Evolutionary conservation across 2,797 vertebrate genomes (phyloP), one percentile per base, ranked within the genome.

Genomic region (Odontamblyopus rebecca): DNA sequence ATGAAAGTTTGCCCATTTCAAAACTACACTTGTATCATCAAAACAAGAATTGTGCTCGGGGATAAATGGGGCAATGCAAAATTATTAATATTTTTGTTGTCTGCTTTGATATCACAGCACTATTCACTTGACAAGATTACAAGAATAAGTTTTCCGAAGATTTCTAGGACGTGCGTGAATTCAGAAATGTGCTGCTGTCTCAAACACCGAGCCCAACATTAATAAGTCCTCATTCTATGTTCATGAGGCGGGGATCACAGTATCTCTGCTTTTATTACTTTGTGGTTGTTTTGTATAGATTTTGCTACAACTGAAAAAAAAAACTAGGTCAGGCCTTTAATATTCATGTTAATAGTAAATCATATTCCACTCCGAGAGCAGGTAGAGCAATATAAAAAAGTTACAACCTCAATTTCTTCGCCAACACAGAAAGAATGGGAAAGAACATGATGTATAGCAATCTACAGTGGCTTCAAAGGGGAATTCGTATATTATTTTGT

Each of bases 301-400:
- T 74, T 51, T 78, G 50, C 60, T n/a, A 70, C 1, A 57, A 61
- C 59, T 66, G 63, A 74, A 69, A 65, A 77, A 38, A 71, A 68
- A 73, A 88, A 23, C 23, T 87, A 77, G 83, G 85, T 80, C 86
- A 80, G 54, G 66, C 3, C 66, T 71, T 78, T 79, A 79, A 76
- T 82, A 78, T 84, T 85, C 69, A 60, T 76, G 81, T 78, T 79
- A 79, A 82, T 70, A 67, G 61, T 78, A 81, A 82, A 87, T 76
- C 72, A 35, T 44, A 72, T 71, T 81, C 68, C 29, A n/a, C 65
- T 35, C 66, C 56, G 41, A 15, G 1, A 12, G 63, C 62, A 81
- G 67, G 71, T 75, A 65, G 61, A 74, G 71, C 15, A 26, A 60
- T 59, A 38, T 54, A 67, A 57, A 74, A 73, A 87, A 84, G 71